Conservation (phyloP, 2,797 vertebrate species). For the Onychomys arenicola region DNA sequence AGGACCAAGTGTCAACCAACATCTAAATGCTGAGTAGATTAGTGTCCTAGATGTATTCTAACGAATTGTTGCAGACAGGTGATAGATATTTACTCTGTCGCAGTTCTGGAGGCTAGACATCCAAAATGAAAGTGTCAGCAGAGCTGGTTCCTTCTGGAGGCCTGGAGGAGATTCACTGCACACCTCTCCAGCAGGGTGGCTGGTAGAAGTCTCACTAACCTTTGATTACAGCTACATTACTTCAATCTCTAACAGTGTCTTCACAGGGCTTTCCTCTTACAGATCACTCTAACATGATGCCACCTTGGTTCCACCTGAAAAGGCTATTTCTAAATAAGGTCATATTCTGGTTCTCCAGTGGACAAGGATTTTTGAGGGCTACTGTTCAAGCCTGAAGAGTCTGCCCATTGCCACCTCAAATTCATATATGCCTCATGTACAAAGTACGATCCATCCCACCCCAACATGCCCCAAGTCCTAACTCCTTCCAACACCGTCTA, state of each 20-base stretch:
- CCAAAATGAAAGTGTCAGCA: background rate
- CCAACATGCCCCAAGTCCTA: background rate
- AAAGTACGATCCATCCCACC: background rate
- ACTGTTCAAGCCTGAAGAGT: background rate
- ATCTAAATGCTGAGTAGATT: background rate
- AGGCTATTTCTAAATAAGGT: conserved; percentile 27
- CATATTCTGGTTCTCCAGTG: background rate
- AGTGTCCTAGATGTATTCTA: background rate
- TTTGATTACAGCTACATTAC: background rate
- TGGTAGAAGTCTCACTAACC: background rate
- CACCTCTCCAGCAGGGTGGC: background rate
- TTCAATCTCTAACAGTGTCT: background rate
- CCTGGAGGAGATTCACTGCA: background rate
- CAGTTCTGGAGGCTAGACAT: background rate
- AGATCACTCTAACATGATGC: background rate
- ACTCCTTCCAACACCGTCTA: background rate
- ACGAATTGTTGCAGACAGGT: background rate
- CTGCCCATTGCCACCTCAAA: background rate
- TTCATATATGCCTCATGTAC: background rate
- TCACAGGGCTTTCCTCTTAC: background rate
- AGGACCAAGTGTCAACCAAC: background rate
- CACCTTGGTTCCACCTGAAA: background rate
- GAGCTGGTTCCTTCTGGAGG: background rate
- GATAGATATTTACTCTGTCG: background rate
- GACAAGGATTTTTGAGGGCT: background rate